phyloP scores from a whole-genome alignment of 2,797 vertebrate species.

The Acipenser transmontanus region DNA sequence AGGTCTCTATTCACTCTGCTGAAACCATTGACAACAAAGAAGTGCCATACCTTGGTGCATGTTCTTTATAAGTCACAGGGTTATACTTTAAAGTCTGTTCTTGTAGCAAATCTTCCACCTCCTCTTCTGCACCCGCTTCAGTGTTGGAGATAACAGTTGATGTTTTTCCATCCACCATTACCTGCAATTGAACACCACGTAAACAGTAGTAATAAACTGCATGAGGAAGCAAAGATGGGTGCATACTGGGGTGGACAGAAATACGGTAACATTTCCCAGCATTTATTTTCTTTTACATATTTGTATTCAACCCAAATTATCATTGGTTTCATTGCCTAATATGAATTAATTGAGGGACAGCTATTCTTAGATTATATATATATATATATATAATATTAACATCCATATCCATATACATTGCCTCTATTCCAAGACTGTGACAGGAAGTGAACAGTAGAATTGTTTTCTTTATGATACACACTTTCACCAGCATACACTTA shows the following conservation, averaged over 20 bases:
- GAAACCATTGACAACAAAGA: background rate
- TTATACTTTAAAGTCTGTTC: slow-evolving; percentile 22
- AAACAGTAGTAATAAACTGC: background rate
- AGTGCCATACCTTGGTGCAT: slow-evolving; percentile 67
- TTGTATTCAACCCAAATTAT: no score
- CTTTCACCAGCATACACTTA: no score
- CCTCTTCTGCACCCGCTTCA: slow-evolving; percentile 25
- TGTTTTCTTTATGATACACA: no score
- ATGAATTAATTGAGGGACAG: background rate
- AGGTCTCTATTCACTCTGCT: background rate
- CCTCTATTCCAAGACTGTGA: no score
- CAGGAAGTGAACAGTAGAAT: no score
- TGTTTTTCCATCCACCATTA: slow-evolving; percentile 70
- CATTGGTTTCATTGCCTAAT: background rate
- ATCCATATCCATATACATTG: no score
- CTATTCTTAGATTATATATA: no score
- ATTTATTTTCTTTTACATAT: no score
- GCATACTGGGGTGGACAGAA: no score
- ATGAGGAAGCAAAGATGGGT: background rate
- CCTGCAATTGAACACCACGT: slow-evolving; percentile 49
- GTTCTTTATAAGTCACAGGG: slow-evolving; percentile 44
- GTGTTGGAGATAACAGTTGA: slow-evolving; percentile 42
- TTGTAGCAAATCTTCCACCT: slow-evolving; percentile 16
- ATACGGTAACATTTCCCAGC: no score
- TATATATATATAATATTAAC: no score